Evolutionary conservation across 92 coral and sea anemone genomes (phyloP).

Genomic region (Blastomussa wellsi): DNA sequence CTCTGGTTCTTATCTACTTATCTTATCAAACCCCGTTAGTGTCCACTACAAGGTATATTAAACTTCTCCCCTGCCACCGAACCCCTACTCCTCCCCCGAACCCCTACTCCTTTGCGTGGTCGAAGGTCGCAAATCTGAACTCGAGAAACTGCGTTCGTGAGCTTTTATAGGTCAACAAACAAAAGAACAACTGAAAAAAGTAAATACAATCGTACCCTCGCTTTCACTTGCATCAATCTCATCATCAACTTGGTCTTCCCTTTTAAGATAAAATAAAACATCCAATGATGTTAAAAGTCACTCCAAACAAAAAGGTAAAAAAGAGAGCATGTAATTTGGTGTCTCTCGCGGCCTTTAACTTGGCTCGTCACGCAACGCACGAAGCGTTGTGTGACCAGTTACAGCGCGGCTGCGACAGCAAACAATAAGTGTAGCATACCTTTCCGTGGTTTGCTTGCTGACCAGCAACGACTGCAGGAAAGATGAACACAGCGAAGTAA

Average conservation of each 20-base stretch:
- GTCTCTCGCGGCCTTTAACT: neutral
- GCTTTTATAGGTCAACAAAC: neutral
- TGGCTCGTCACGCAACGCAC: neutral
- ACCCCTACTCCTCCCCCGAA: too few relatives aligned
- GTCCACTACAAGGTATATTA: too few relatives aligned
- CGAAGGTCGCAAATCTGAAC: too few relatives aligned
- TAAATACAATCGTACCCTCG: slow-evolving; percentile 25
- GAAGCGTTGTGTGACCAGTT: neutral
- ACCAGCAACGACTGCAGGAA: slow-evolving; percentile 88
- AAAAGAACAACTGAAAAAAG: neutral
- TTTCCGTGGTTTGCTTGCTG: slow-evolving; percentile 61
- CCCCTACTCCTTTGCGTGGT: too few relatives aligned
- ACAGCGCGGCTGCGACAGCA: neutral
- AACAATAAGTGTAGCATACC: slow-evolving; percentile 48
- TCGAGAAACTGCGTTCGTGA: too few relatives aligned
- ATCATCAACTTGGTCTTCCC: slow-evolving; percentile 40
- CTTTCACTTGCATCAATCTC: slow-evolving; percentile 40
- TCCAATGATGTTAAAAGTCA: neutral
- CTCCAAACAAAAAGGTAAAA: neutral
- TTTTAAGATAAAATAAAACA: neutral
- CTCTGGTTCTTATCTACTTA: too few relatives aligned
- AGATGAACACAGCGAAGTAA: slow-evolving; percentile 73
- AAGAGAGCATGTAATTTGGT: neutral
- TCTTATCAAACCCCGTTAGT: too few relatives aligned
- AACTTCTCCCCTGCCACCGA: too few relatives aligned